phyloP scores from a whole-genome alignment of 2,888 invertebrate species.

The Andrena camellia region DNA sequence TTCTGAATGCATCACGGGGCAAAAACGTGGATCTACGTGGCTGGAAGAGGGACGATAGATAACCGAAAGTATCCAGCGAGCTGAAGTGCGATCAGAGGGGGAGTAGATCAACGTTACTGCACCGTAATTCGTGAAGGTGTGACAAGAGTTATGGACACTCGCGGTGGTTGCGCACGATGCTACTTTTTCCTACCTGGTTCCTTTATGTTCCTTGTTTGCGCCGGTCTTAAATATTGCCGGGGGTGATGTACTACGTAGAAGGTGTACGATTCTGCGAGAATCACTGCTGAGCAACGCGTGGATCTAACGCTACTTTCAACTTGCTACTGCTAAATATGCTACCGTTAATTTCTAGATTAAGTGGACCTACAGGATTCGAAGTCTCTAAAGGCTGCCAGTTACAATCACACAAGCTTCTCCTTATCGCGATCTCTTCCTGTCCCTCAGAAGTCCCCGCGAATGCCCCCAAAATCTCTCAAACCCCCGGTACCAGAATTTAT shows the following conservation, averaged over 20 bases:
- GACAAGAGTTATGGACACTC: background rate
- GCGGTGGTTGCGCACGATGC: background rate
- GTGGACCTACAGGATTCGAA: too few species aligned
- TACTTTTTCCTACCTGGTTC: constrained; percentile 29
- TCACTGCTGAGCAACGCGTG: background rate
- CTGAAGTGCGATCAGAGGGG: background rate
- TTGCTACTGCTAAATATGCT: background rate
- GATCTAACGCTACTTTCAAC: background rate
- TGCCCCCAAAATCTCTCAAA: background rate
- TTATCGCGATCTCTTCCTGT: background rate
- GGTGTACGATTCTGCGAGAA: background rate
- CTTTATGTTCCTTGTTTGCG: background rate
- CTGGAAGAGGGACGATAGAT: background rate
- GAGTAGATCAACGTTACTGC: constrained; percentile 3
- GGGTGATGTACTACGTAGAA: background rate
- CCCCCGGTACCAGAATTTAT: background rate
- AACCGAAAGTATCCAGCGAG: background rate
- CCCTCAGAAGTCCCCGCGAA: background rate
- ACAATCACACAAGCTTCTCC: background rate
- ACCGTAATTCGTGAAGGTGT: background rate
- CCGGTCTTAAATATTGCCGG: background rate
- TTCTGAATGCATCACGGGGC: background rate
- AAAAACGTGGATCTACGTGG: constrained; percentile 9
- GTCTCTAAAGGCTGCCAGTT: too few species aligned
- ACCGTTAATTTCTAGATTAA: too few species aligned